These are phyloP conservation scores for Heterodera schachtii DNA, from an alignment of 1,140 invertebrate genomes.

Conservation along the genomic window DNA sequence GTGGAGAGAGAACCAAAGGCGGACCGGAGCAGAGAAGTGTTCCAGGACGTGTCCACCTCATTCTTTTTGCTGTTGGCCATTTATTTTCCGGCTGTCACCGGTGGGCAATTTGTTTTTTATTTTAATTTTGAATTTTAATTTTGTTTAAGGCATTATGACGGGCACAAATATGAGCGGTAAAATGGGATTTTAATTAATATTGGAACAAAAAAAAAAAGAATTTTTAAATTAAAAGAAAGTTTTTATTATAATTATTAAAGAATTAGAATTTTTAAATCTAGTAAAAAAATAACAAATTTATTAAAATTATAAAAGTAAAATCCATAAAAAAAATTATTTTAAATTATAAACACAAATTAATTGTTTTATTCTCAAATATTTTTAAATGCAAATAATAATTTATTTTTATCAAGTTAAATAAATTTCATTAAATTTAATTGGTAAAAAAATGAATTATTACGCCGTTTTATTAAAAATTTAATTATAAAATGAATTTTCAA, in stretches of 20 bases:
- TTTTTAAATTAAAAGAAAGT: no score
- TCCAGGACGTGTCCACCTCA: slow-evolving; percentile 85
- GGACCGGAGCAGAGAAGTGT: slow-evolving; percentile 72
- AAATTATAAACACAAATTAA: no score
- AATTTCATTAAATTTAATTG: not conserved
- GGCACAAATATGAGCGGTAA: slow-evolving; percentile 64
- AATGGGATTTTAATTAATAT: not conserved
- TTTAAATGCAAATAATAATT: no score
- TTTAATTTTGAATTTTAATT: not conserved
- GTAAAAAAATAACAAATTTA: no score
- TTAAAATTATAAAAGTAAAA: no score
- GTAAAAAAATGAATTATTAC: not conserved
- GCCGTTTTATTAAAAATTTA: slow-evolving; percentile 11
- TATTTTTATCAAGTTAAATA: not conserved
- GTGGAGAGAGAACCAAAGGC: slow-evolving; percentile 40
- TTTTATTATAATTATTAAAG: no score
- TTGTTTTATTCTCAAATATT: no score
- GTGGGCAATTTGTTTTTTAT: slow-evolving; percentile 15
- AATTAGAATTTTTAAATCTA: no score
- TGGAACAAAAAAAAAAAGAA: no score
- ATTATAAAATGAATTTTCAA: no score
- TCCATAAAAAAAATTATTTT: no score
- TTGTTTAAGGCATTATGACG: slow-evolving; percentile 51
- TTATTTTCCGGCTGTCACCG: slow-evolving; percentile 96
- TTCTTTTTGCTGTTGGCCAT: slow-evolving; percentile 97